phyloP scores from a whole-genome alignment of 1,140 invertebrate genomes.

The Andricus grossulariae region DNA sequence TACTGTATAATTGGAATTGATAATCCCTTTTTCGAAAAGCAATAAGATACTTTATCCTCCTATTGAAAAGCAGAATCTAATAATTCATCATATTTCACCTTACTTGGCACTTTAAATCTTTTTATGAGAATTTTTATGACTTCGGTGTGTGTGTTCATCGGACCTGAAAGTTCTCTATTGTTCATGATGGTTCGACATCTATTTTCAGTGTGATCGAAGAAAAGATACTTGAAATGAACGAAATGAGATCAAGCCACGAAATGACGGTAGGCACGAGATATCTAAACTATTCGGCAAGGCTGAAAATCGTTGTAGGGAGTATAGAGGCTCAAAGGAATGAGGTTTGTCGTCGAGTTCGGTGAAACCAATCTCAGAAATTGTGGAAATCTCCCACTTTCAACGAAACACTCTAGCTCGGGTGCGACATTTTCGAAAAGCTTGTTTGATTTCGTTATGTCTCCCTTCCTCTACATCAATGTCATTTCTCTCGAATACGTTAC shows the following conservation, averaged over 20 bases:
- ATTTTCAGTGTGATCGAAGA: not conserved
- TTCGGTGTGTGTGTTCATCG: too few relatives aligned
- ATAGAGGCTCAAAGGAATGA: conserved; percentile 34
- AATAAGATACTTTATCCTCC: too few relatives aligned
- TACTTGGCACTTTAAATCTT: too few relatives aligned
- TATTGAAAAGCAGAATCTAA: too few relatives aligned
- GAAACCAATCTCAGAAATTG: conserved; percentile 46
- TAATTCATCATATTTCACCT: too few relatives aligned
- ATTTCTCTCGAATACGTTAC: conserved; percentile 7
- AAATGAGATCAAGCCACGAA: not conserved
- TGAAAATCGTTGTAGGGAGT: conserved; percentile 18
- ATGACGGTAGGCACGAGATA: conserved; percentile 16
- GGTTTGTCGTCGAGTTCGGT: conserved; percentile 32
- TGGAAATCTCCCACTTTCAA: conserved; percentile 40
- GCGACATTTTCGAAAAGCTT: conserved; percentile 7
- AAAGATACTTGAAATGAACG: not conserved
- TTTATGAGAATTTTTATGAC: too few relatives aligned
- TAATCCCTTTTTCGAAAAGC: too few relatives aligned
- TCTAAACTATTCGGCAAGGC: conserved; percentile 16
- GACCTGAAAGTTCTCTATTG: not conserved
- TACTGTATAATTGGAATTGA: too few relatives aligned
- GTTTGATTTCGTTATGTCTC: conserved; percentile 11
- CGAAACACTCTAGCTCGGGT: conserved; percentile 25
- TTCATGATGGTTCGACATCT: not conserved
- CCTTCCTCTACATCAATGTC: conserved; percentile 1